These are phyloP conservation scores for Marmota flaviventris DNA, from an alignment of 2,113 vertebrate species.

Conservation along the genomic window DNA sequence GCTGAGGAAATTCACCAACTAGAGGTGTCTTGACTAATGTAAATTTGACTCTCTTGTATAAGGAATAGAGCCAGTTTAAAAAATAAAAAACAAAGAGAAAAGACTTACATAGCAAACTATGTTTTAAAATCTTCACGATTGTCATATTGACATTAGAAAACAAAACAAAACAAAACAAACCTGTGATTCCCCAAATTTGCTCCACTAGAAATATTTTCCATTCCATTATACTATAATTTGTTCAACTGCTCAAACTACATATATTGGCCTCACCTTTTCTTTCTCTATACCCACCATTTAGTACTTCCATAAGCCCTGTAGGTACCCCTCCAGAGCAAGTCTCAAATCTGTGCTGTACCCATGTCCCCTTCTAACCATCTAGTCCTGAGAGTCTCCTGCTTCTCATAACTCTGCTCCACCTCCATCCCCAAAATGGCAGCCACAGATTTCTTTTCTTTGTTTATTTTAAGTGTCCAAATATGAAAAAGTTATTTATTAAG, in stretches of 20 bases:
- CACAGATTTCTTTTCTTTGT: neutral
- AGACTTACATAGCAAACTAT: neutral
- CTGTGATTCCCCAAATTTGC: slow-evolving; percentile 44
- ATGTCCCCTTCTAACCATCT: neutral
- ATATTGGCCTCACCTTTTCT: neutral
- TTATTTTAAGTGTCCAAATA: too few relatives aligned
- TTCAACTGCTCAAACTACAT: neutral
- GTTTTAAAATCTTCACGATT: slow-evolving; percentile 19
- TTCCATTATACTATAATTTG: neutral
- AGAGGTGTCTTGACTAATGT: slow-evolving; percentile 14
- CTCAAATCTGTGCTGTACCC: neutral
- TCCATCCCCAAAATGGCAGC: neutral
- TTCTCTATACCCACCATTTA: neutral
- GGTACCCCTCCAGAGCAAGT: neutral
- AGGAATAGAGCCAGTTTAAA: neutral
- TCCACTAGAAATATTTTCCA: slow-evolving; percentile 30
- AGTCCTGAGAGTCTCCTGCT: neutral
- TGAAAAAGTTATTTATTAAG: too few relatives aligned
- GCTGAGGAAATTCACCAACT: neutral
- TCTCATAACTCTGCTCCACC: neutral
- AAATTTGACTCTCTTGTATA: neutral
- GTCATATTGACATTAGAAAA: neutral
- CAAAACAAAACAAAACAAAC: neutral
- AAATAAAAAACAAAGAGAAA: slow-evolving; percentile 2
- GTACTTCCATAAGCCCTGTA: neutral